phyloP scores from a whole-genome alignment of 2,888 invertebrate species.

The Parnassius orleans region DNA sequence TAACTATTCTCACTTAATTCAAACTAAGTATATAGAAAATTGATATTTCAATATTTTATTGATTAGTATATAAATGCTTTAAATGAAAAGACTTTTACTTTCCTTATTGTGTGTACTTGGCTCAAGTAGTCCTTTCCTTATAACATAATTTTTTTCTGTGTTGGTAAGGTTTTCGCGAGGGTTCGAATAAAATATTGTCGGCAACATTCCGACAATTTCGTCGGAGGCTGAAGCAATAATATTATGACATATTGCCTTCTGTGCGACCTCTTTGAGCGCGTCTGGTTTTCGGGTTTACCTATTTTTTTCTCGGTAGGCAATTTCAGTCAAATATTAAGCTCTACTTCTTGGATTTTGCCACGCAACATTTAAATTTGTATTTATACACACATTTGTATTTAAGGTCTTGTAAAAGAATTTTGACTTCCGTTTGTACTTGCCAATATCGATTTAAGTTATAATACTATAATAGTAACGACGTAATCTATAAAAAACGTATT shows the following conservation, averaged over 20 bases:
- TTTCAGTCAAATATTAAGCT: conserved; percentile 21
- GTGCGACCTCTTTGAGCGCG: conserved; percentile 52
- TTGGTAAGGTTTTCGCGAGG: conserved; percentile 48
- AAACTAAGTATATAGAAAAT: too few species aligned
- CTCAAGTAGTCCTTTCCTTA: conserved; percentile 45
- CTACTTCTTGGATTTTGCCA: conserved; percentile 1
- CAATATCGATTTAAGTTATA: too few species aligned
- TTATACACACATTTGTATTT: too few species aligned
- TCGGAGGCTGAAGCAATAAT: conserved; percentile 73
- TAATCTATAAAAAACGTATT: too few species aligned
- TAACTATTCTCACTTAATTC: too few species aligned
- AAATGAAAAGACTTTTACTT: background rate
- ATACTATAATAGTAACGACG: too few species aligned
- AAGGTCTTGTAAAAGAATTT: too few species aligned
- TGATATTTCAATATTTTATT: too few species aligned
- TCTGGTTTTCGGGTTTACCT: conserved; percentile 41
- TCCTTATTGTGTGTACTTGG: conserved; percentile 40
- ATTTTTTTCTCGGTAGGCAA: conserved; percentile 35
- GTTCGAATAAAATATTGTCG: conserved; percentile 71
- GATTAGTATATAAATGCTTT: too few species aligned
- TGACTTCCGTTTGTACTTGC: too few species aligned
- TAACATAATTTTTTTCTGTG: conserved; percentile 3
- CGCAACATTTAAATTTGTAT: background rate
- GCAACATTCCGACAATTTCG: conserved; percentile 64
- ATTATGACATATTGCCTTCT: conserved; percentile 77